phyloP scores from a whole-genome alignment of 2,113 vertebrate genomes.

The Xenopus borealis region DNA sequence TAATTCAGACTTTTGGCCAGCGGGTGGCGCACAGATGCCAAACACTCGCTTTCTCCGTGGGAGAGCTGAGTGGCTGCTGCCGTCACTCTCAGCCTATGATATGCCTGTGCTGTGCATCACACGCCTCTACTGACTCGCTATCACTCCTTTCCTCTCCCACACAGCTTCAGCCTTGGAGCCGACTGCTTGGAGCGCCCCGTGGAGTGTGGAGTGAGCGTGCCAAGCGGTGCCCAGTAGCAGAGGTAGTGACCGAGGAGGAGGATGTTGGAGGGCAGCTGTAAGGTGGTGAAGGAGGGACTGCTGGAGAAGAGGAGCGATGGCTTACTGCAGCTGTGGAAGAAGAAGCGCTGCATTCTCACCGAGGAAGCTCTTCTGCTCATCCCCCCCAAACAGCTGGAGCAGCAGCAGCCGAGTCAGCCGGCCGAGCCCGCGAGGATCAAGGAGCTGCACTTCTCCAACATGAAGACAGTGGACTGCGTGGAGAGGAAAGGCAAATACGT shows the following conservation, averaged over 20 bases:
- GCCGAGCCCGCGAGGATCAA: conserved; percentile 69
- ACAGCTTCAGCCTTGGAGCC: neutral
- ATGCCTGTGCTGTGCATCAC: neutral
- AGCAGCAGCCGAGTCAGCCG: conserved; percentile 31
- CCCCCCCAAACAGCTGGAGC: conserved; percentile 70
- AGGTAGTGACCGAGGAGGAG: conserved; percentile 50
- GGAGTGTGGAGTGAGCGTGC: conserved; percentile 5
- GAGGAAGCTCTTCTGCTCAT: conserved; percentile 89
- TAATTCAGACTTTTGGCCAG: neutral
- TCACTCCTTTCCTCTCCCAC: conserved; percentile 28
- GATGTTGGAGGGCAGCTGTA: conserved; percentile 85
- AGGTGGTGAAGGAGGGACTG: conserved; percentile 88
- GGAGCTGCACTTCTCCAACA: conserved; percentile 92
- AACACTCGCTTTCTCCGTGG: conserved; percentile 10
- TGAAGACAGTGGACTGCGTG: conserved; percentile 98
- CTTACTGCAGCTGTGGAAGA: conserved; percentile 97
- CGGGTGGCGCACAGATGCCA: conserved; percentile 9
- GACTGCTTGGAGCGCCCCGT: neutral
- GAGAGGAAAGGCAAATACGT: conserved; percentile 95
- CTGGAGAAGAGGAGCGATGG: conserved; percentile 95
- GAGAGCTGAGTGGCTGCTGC: conserved; percentile 10
- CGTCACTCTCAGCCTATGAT: conserved; percentile 27
- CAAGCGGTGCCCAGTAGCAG: conserved; percentile 2
- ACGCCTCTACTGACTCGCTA: conserved; percentile 24
- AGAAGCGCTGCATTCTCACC: conserved; percentile 93